Evolutionary conservation across 2,888 invertebrate species (phyloP).

Genomic region (Onchidella celtica): DNA sequence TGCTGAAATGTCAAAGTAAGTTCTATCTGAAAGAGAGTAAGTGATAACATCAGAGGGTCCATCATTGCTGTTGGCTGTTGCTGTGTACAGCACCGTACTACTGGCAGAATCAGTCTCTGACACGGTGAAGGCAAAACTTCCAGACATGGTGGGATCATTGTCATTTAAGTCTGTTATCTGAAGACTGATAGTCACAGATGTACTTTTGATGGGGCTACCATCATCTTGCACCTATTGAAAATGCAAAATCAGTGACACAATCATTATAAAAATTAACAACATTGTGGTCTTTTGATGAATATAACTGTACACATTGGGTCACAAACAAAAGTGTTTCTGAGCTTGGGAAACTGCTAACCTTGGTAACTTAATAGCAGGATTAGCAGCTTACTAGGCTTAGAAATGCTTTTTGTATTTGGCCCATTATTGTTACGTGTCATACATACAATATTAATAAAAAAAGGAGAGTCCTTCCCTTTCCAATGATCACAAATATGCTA

Average conservation of each 20-base stretch:
- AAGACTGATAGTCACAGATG: constrained; percentile 61
- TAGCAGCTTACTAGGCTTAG: background rate
- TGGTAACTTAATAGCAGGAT: too few relatives aligned
- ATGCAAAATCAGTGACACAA: too few relatives aligned
- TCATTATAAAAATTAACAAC: too few relatives aligned
- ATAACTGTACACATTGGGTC: too few relatives aligned
- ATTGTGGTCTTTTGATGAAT: too few relatives aligned
- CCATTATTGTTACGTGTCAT: background rate
- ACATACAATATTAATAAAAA: background rate
- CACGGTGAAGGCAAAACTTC: constrained; percentile 49
- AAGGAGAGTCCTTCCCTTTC: background rate
- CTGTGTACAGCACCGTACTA: constrained; percentile 53
- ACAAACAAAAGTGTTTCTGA: too few relatives aligned
- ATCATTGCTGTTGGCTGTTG: constrained; percentile 63
- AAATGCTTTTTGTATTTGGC: background rate
- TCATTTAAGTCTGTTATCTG: constrained; percentile 70
- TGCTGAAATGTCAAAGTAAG: constrained; percentile 52
- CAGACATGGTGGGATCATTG: constrained; percentile 61
- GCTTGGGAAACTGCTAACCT: too few relatives aligned
- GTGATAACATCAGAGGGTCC: constrained; percentile 53
- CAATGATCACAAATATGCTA: too few relatives aligned
- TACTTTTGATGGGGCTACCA: constrained; percentile 43
- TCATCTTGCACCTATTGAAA: constrained; percentile 47
- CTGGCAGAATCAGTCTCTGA: constrained; percentile 56
- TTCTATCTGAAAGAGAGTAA: constrained; percentile 55